Evolutionary conservation across 2,888 invertebrate genomes (phyloP).

Genomic region (Dicranocentrus wangi): DNA sequence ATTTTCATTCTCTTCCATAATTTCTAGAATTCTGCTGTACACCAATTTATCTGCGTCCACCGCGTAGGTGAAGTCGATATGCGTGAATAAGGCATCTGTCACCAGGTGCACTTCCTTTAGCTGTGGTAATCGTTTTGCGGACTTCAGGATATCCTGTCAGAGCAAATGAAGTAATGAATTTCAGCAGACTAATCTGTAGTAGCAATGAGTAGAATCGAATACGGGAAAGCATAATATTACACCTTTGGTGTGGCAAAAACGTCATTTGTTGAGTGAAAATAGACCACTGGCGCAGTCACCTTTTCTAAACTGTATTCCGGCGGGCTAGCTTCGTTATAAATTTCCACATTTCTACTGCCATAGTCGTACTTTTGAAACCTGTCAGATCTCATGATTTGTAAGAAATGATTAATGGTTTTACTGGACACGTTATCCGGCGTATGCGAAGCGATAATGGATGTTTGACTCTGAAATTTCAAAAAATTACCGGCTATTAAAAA

Average conservation of each 20-base stretch:
- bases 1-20: conserved; percentile 3
- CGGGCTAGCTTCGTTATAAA: conserved; percentile 11
- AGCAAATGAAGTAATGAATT: no score
- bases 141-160: conserved; percentile 8
- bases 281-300: conserved; percentile 9
- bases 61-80: conserved; percentile 25
- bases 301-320: conserved; percentile 36
- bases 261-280: conserved; percentile 32
- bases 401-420: conserved; percentile 32
- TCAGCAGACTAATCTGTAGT: no score
- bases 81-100: conserved; percentile 15
- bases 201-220: no score
- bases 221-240: background rate
- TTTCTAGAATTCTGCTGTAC: conserved; percentile 6
- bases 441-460: conserved; percentile 34
- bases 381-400: conserved; percentile 31
- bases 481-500: conserved; percentile 1
- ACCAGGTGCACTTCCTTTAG: conserved; percentile 4
- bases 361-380: conserved; percentile 38
- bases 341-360: background rate
- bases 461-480: conserved; percentile 13
- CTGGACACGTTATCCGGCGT: conserved; percentile 34
- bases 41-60: conserved; percentile 32
- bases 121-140: conserved; percentile 4
- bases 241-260: conserved; percentile 21